Evolutionary conservation across 2,113 vertebrate species (phyloP).

Genomic region (Marmota flaviventris): DNA sequence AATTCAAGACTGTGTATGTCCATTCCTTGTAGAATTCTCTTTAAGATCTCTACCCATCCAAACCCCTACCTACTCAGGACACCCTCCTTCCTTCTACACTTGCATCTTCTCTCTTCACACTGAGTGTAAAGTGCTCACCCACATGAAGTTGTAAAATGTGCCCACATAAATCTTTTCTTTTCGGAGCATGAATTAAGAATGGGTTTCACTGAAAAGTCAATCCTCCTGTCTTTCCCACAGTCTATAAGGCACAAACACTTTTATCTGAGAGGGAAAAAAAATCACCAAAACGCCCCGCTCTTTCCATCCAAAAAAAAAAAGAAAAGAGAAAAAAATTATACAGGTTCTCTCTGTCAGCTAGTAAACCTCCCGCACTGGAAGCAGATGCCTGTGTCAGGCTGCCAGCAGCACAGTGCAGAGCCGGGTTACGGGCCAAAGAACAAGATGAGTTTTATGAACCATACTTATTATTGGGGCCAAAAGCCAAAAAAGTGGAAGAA

Average conservation of each 20-base stretch:
- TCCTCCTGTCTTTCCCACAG: slow-evolving; percentile 63
- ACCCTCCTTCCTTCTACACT: slow-evolving; percentile 55
- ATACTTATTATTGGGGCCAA: slow-evolving; percentile 70
- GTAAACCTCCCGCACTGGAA: not conserved
- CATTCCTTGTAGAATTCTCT: slow-evolving; percentile 69
- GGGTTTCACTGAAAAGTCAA: slow-evolving; percentile 55
- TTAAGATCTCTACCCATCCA: slow-evolving; percentile 61
- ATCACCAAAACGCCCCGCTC: not conserved
- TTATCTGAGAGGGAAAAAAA: not conserved
- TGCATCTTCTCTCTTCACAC: slow-evolving; percentile 76
- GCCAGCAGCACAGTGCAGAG: slow-evolving; percentile 61
- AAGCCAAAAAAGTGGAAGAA: slow-evolving; percentile 70
- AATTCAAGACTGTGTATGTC: slow-evolving; percentile 69
- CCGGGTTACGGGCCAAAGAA: slow-evolving; percentile 69
- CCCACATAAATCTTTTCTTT: slow-evolving; percentile 69
- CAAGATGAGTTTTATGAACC: slow-evolving; percentile 76
- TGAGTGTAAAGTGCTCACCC: slow-evolving; percentile 71
- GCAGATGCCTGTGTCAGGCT: slow-evolving; percentile 47
- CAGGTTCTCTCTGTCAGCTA: not conserved
- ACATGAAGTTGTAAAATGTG: slow-evolving; percentile 80
- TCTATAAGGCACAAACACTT: slow-evolving; percentile 58
- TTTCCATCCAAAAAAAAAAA: not conserved
- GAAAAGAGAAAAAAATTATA: not conserved
- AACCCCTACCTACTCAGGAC: slow-evolving; percentile 66
- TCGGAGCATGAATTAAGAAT: slow-evolving; percentile 79